These are phyloP conservation scores for Acronicta psi DNA, from an alignment of 2,888 invertebrate genomes.

Conservation along the genomic window DNA sequence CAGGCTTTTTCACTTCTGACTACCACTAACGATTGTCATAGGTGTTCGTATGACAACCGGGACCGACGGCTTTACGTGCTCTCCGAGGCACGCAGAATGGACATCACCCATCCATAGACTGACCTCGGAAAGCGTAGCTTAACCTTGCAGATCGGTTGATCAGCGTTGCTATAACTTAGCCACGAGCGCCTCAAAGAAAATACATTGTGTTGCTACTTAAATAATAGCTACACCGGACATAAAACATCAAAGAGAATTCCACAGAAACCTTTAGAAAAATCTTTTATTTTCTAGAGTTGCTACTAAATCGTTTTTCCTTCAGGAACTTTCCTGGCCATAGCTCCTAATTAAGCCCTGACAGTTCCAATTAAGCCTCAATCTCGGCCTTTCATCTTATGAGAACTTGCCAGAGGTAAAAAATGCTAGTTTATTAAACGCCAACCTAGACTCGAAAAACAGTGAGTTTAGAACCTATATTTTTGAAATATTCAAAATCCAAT, in stretches of 20 bases:
- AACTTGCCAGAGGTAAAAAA: slow-evolving; percentile 9
- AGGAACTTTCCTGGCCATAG: slow-evolving; percentile 40
- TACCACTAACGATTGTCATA: no score
- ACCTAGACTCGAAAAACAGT: slow-evolving; percentile 6
- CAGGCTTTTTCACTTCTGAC: no score
- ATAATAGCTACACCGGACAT: slow-evolving; percentile 10
- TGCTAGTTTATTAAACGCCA: slow-evolving; percentile 17
- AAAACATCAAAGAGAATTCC: slow-evolving; percentile 22
- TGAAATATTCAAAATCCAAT: no score
- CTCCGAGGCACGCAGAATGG: no score
- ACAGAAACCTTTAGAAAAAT: slow-evolving; percentile 5
- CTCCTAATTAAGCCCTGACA: slow-evolving; percentile 52
- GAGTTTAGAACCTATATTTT: slow-evolving; percentile 1
- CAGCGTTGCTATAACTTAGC: no score
- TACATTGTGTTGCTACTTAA: not conserved
- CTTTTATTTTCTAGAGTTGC: slow-evolving; percentile 51
- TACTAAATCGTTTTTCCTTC: slow-evolving; percentile 52
- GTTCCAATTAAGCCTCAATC: slow-evolving; percentile 37
- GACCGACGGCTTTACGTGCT: no score
- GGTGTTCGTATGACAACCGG: no score
- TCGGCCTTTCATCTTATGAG: slow-evolving; percentile 19
- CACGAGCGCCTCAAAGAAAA: no score
- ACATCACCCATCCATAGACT: no score
- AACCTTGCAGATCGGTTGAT: no score
- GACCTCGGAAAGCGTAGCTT: no score